Conservation (phyloP, 1,140 invertebrate species). For the Leguminivora glycinivorella region DNA sequence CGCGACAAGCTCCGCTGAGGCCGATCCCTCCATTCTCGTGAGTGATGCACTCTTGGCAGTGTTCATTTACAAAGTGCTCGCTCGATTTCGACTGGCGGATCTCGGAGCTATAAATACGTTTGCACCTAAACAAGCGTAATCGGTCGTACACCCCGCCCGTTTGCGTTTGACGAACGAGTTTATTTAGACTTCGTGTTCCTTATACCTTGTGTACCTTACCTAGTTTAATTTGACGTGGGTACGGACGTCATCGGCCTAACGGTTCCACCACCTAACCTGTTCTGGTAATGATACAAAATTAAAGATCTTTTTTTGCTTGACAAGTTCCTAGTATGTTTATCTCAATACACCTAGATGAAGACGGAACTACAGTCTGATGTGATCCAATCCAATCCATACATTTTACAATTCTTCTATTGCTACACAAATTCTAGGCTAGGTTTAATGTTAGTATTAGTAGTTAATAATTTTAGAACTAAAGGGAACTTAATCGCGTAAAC, state of each 20-base stretch:
- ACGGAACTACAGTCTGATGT: too few relatives aligned
- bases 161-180: conserved; percentile 20
- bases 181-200: conserved; percentile 13
- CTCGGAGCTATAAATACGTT: conserved; percentile 23
- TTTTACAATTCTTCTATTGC: too few relatives aligned
- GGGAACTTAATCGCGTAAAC: too few relatives aligned
- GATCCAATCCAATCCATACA: too few relatives aligned
- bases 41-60: conserved; percentile 1
- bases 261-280: background rate
- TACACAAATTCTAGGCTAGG: too few relatives aligned
- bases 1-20: too few relatives aligned
- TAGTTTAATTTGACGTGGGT: background rate
- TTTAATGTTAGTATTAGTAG: too few relatives aligned
- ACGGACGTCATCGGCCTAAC: background rate
- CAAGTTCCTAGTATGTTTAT: too few relatives aligned
- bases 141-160: conserved; percentile 19
- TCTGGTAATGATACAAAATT: background rate
- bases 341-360: too few relatives aligned
- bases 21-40: background rate
- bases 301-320: background rate
- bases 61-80: background rate
- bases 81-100: conserved; percentile 1
- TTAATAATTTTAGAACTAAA: too few relatives aligned
- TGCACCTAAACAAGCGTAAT: conserved; percentile 26
- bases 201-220: background rate